Conservation (phyloP, 1,140 invertebrate species). For the Heliconius melpomene region DNA sequence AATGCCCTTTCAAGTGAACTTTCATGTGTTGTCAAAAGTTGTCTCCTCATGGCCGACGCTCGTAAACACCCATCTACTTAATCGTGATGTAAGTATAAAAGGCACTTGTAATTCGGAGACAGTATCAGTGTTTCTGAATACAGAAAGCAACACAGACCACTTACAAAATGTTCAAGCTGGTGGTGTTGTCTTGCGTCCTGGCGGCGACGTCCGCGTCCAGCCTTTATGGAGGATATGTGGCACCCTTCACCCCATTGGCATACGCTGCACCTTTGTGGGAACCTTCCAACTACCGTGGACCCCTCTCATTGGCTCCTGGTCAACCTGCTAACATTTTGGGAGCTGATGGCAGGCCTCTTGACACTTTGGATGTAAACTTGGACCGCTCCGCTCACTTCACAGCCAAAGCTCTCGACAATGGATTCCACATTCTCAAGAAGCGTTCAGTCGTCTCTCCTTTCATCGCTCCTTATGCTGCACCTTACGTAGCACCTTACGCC, state of each 20-base stretch:
- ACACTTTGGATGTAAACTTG: conserved; percentile 74
- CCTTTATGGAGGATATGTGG: conserved; percentile 36
- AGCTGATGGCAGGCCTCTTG: conserved; percentile 71
- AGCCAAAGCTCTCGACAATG: conserved; percentile 57
- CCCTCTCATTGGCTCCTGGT: conserved; percentile 64
- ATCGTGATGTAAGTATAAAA: conserved; percentile 57
- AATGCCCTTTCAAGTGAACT: conserved; percentile 22
- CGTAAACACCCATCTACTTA: conserved; percentile 50
- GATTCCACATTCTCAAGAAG: conserved; percentile 51
- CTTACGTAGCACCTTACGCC: conserved; percentile 42
- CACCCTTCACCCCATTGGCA: conserved; percentile 38
- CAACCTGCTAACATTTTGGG: conserved; percentile 70
- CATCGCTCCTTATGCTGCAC: conserved; percentile 46
- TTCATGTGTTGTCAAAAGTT: conserved; percentile 21
- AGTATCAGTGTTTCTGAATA: conserved; percentile 59
- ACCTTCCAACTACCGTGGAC: conserved; percentile 64
- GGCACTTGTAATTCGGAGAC: conserved; percentile 27
- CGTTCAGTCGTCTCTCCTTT: conserved; percentile 43
- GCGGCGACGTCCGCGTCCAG: conserved; percentile 27
- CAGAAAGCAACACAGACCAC: conserved; percentile 71
- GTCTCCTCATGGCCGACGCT: conserved; percentile 56
- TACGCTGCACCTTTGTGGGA: conserved; percentile 30
- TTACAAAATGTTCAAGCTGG: conserved; percentile 77
- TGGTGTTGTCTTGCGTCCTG: conserved; percentile 77
- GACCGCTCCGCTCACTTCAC: conserved; percentile 72